Evolutionary conservation across 2,113 vertebrate genomes (phyloP).

Genomic region (Myocastor coypus): DNA sequence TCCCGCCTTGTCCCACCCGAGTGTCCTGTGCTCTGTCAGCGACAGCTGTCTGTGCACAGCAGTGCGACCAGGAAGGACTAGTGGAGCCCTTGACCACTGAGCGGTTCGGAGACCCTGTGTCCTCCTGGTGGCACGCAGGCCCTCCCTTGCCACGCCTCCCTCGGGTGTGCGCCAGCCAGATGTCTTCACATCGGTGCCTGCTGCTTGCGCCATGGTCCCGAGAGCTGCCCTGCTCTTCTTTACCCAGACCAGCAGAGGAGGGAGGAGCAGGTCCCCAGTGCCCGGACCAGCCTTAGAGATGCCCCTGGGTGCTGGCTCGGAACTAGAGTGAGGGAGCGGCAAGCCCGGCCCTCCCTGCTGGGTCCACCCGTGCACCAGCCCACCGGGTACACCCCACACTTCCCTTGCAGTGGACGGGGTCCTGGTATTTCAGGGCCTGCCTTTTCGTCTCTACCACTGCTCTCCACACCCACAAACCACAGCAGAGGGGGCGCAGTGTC

Average conservation of each 20-base stretch:
- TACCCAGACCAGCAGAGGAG: not conserved
- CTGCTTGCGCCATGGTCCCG: not conserved
- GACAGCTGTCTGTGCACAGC: constrained; percentile 32
- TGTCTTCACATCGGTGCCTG: constrained; percentile 6
- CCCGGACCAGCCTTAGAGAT: not conserved
- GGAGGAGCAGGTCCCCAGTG: not conserved
- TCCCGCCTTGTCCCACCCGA: not conserved
- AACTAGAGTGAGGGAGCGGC: not conserved
- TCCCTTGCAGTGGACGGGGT: not conserved
- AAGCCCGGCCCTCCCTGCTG: not conserved
- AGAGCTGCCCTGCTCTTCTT: constrained; percentile 21
- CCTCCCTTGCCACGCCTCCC: constrained; percentile 31
- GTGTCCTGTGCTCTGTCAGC: constrained; percentile 6
- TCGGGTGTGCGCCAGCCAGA: constrained; percentile 39
- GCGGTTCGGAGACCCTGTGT: constrained; percentile 37
- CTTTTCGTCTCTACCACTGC: not conserved
- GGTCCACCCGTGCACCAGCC: not conserved
- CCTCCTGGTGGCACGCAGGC: constrained; percentile 30
- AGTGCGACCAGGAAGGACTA: not conserved
- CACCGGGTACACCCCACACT: not conserved
- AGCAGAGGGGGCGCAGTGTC: not conserved
- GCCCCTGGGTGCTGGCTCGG: fast-evolving
- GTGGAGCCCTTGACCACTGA: constrained; percentile 15
- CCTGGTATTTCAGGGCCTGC: not conserved
- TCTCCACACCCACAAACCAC: not conserved